Conservation (phyloP, 92 coral and sea anemone species). For the Epizoanthus illoricatus region DNA sequence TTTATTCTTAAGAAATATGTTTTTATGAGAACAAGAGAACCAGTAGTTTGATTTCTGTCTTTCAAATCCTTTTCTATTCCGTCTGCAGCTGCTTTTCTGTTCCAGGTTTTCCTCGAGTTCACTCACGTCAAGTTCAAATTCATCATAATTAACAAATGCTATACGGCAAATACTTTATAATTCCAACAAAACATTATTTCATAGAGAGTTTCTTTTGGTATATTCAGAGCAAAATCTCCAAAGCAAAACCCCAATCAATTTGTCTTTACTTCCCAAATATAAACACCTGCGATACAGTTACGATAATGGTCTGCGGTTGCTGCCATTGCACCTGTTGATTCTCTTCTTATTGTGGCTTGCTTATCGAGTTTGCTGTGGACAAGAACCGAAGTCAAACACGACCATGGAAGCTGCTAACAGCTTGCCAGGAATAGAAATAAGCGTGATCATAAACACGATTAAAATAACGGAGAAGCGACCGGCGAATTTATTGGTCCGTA, state of each 20-base stretch:
- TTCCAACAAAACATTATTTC: too few species aligned
- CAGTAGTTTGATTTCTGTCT: not conserved
- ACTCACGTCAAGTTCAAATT: not conserved
- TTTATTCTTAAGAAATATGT: not conserved
- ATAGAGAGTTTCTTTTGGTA: not conserved
- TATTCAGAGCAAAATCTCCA: not conserved
- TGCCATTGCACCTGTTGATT: conserved; percentile 35
- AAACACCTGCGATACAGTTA: conserved; percentile 17
- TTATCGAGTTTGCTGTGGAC: not conserved
- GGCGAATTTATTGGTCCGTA: not conserved
- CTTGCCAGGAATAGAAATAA: not conserved
- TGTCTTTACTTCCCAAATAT: not conserved
- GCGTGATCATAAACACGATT: not conserved
- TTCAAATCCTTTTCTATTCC: not conserved
- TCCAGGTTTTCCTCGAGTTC: too few species aligned
- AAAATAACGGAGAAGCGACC: not conserved
- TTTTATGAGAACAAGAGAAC: not conserved
- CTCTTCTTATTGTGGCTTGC: not conserved
- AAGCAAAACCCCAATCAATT: not conserved
- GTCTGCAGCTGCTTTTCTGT: not conserved
- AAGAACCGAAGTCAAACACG: not conserved
- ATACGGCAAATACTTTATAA: too few species aligned
- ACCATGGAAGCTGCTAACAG: not conserved
- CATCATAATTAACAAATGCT: not conserved
- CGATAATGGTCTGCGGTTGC: conserved; percentile 36